Evolutionary conservation across 2,113 vertebrate genomes (phyloP), one percentile per base, ranked within the genome.

Genomic region (Helogale parvula): DNA sequence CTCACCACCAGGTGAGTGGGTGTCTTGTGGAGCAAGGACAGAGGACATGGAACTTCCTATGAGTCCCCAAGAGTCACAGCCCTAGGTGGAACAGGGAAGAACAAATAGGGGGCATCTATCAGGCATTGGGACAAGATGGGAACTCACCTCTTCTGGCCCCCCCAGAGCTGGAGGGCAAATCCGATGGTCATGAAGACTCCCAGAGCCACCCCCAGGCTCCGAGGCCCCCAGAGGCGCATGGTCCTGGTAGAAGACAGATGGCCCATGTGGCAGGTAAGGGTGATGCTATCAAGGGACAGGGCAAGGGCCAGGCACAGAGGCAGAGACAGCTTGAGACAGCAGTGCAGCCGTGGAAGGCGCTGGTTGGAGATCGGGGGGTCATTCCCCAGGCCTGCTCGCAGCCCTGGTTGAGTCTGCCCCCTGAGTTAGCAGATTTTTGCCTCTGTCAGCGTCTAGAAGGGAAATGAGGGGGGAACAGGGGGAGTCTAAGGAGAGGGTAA

Each of bases 161-260:
- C 97, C 94, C 96, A 96, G 82, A 98, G 85, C 97, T 98, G 98
- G 82, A 98, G 76, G 33, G 90, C 96, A 96, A 98, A 98, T 97
- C 98, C 98, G 0, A 98, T 98, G 92, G 98, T 97, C 98, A 98
- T 97, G 83, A 97, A 98, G 96, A 98, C 77, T 41, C 97, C 98
- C 97, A 98, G 94, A 80, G 98, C 98, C 29, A 98, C 97, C 95
- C 97, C 97, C 72, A 98, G 97, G 41, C 95, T 94, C 79, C 95
- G 96, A 60, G 98, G 94, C 54, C 96, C 97, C 97, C 98, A 96
- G 84, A 97, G 94, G 54, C 97, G 76, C 96, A 97, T 95, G 21
- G 90, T 97, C 94, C 97, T 97, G 95, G 77, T 89, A 65, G 95
- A 57, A 95, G 87, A 90, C 31, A 84, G 85, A 74, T 11, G 14